A percentile compares a stretch with the other conserved stretches of the same genome.
Evolutionary conservation across 2,888 invertebrate species (phyloP).

Genomic region (Nebria brevicollis): DNA sequence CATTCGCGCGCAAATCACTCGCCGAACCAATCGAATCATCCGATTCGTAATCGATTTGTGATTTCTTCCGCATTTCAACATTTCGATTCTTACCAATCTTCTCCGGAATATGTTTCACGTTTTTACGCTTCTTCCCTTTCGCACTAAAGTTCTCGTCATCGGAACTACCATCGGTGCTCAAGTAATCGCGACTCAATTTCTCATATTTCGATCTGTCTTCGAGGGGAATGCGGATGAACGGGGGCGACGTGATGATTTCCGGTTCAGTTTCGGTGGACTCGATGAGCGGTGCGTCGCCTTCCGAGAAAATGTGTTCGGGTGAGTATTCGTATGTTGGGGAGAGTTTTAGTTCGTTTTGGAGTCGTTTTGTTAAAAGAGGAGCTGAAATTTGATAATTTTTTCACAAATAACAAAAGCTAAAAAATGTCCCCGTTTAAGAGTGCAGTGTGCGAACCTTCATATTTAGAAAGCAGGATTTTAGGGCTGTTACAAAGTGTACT

Average conservation of each 20-base stretch:
- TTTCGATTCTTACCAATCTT: slow-evolving; percentile 64
- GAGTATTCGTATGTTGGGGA: slow-evolving; percentile 62
- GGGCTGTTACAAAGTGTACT: slow-evolving; percentile 29
- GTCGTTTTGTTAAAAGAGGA: slow-evolving; percentile 48
- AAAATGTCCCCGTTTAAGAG: background rate
- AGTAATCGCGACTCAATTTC: slow-evolving; percentile 71
- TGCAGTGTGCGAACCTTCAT: background rate
- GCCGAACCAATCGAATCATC: slow-evolving; percentile 79
- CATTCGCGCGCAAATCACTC: slow-evolving; percentile 72
- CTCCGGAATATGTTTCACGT: slow-evolving; percentile 65
- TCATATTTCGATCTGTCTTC: slow-evolving; percentile 82
- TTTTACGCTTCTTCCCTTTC: slow-evolving; percentile 59
- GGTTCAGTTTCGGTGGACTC: slow-evolving; percentile 56
- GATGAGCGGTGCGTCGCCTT: slow-evolving; percentile 63
- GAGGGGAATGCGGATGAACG: slow-evolving; percentile 71
- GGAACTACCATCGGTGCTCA: slow-evolving; percentile 67
- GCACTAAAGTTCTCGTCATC: slow-evolving; percentile 56
- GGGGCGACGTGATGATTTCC: slow-evolving; percentile 60
- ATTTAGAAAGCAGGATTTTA: background rate
- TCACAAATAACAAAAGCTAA: background rate
- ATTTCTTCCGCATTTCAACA: too few relatives aligned
- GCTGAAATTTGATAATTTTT: slow-evolving; percentile 31
- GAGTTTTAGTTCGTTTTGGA: slow-evolving; percentile 59
- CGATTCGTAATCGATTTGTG: slow-evolving; percentile 64
- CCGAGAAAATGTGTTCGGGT: slow-evolving; percentile 55